Base-by-base conservation (phyloP, 2,113 vertebrate genomes). In the Emydocephalus ijimae region DNA sequence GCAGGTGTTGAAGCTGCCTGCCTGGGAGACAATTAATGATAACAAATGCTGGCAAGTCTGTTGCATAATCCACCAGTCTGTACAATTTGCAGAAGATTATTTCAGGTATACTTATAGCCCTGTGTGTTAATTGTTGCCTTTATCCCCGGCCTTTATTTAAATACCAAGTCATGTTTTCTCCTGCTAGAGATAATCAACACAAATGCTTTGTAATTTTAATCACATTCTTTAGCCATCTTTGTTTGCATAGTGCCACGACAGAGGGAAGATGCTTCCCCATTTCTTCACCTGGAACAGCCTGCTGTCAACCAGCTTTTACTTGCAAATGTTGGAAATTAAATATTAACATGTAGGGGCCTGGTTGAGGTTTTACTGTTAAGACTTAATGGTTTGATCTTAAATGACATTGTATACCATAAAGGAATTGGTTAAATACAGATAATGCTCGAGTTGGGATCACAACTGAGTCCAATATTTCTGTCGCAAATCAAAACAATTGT, bases 121-220 rank as follows among this genome's bases (percentile, higher is more conserved):
- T 94, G n/a, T 85, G 23, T 96, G 96, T 97, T 95, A 92, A 94
- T 93, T 96, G 20, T 91, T 92, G 52, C 87, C 92, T 93, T 20
- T 89, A 54, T 94, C 11, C 48, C 21, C 24, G 39, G 74, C 23
- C 85, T 93, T 5, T 45, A 26, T 93, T 95, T 91, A 85, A 94
- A 69, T 57, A 0, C 91, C 59, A 90, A 21, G 69, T 74, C 94
- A 3, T 91, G 29, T 61, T 92, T 55, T 93, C 85, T 10, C 20
- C 91, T 5, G 9, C 39, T 15, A 1, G 69, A 23, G 18, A 11
- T 61, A 26, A 91, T 92, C 91, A 93, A 74, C 18, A 2, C 34
- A 26, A 94, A 88, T 29, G 5, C 59, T 93, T 64, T 94, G 57
- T 59, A 90, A 88, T 90, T 88, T 91, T 90, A 93, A 93, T 88